Conservation (phyloP, 2,797 vertebrate species). For the Decapterus maruadsi region DNA sequence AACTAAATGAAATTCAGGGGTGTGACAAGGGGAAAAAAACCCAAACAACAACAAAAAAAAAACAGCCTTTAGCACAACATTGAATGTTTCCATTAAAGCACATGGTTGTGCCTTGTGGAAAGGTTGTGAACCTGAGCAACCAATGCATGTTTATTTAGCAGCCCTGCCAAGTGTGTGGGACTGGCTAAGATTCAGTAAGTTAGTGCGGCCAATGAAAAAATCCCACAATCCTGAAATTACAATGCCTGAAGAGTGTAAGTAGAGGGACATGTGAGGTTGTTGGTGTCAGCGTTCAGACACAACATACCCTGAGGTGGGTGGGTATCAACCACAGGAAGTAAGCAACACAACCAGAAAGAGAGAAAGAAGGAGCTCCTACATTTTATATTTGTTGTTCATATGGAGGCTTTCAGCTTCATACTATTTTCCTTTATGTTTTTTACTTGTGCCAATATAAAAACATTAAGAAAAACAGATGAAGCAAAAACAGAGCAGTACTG, state of each 20-base stretch:
- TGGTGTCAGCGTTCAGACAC: slow-evolving; percentile 55
- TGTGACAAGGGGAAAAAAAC: slow-evolving; percentile 48
- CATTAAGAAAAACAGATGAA: background rate
- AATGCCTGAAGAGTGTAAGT: slow-evolving; percentile 60
- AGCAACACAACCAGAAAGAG: background rate
- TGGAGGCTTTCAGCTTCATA: background rate
- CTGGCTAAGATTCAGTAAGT: slow-evolving; percentile 70
- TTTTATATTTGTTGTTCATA: background rate
- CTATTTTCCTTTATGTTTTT: background rate
- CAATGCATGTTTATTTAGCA: slow-evolving; percentile 85
- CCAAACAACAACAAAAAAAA: slow-evolving; percentile 14
- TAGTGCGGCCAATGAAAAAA: slow-evolving; percentile 56
- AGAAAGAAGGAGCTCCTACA: slow-evolving; percentile 6
- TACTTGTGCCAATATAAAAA: background rate
- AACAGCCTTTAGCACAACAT: slow-evolving; percentile 63
- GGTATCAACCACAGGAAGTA: slow-evolving; percentile 6
- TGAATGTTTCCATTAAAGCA: slow-evolving; percentile 80
- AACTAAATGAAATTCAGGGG: slow-evolving; percentile 71
- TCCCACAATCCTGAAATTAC: slow-evolving; percentile 59
- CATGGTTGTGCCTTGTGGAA: slow-evolving; percentile 69
- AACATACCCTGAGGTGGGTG: slow-evolving; percentile 28
- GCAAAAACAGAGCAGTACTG: slow-evolving; percentile 13
- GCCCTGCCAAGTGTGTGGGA: slow-evolving; percentile 63
- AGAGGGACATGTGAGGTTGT: slow-evolving; percentile 45
- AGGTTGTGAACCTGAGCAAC: slow-evolving; percentile 79